Base-by-base conservation (phyloP, 2,888 invertebrate genomes). In the Ferrisia virgata region DNA sequence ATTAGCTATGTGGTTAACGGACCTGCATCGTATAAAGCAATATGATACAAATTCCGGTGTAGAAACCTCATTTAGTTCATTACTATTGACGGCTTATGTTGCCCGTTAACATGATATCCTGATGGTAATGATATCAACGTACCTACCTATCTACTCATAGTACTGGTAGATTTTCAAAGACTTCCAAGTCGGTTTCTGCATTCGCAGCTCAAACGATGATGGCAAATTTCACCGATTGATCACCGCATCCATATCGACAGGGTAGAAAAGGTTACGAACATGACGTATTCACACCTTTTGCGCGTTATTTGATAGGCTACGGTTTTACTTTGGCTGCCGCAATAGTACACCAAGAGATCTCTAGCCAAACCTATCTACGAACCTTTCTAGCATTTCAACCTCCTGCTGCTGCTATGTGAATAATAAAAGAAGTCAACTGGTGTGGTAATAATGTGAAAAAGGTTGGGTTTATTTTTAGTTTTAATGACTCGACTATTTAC, bases 51-150 rank as follows among this genome's bases (percentile, higher is more conserved):
- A 64, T 5, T 28, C 15, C 25, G 3, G 72, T n/a, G n/a, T n/a
- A 76, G 72, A 36, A 76, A 76, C 72, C 36, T 76, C 72, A 76
- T 33, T n/a, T 33, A 76, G 72, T 76, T 76, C 72, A 76, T 76
- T 76, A 53, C 72, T 33, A 76, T 76, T 36, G 72, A 76, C 28
- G 64, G 72, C 9, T 76, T 8, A 18, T 36, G 18, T 76, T 76
- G 36, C 72, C n/a, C n/a, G 13, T 76, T 76, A 76, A 76, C 36
- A 76, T 76, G 72, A 28, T 76, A 76, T 76, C 72, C 36, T 76
- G 28, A 22, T 36, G 28, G 36, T 36, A 22, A 9, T 76, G 36
- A 36, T 64, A 64, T 64, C 28, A 22, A 64, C 15, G 15, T 28
- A 28, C 13, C 13, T 5, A 15, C 22, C 8, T n/a, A n/a, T n/a